Base-by-base conservation (phyloP, 64 coral and sea anemone genomes). In the Trachythela sp. region DNA sequence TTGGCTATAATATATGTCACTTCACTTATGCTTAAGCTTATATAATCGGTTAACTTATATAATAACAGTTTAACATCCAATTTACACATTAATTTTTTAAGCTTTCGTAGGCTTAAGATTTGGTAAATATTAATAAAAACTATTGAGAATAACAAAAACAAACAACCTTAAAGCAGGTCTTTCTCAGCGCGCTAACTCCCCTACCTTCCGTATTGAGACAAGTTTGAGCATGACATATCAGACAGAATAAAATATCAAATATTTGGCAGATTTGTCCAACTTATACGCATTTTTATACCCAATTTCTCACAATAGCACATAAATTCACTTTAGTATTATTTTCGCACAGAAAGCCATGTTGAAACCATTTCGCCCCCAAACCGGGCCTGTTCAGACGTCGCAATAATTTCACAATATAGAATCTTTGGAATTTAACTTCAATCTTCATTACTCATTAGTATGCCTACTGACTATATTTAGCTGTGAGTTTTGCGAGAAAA, bases 211-310 rank as follows among this genome's bases (percentile, higher is more conserved):
- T 29, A 35, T 17, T 20, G 20, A 80, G 75, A 37, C 30, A 80
- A 80, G 75, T 80, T 38, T 80, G 37, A 39, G 30, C 75, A 80
- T 39, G 75, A 80, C 75, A 39, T 80, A 24, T 64, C 56, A 64
- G 33, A 2, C 3, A 29, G 32, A n/a, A n/a, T 15, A 80, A 80
- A 36, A 80, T 64, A 64, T n/a, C 56, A 39, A 80, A 80, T 80
- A 80, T 80, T 15, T 35, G 8, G 37, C 0, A 80, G 26, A 0
- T 80, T 37, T 30, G 1, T 30, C 75, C 37, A 39, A 80, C 1
- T 39, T 0, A 0, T 17, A 80, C 75, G 26, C 1, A 37, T 37
- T 2, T 80, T 37, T 38, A 20, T 22, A 34, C 2, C 31, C 15
- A 37, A 80, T 29, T 37, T 35, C 75, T 1, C 2, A 20, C 15